These are phyloP conservation scores for Gnatocerus cornutus DNA, from an alignment of 2,888 invertebrate genomes.

Conservation along the genomic window DNA sequence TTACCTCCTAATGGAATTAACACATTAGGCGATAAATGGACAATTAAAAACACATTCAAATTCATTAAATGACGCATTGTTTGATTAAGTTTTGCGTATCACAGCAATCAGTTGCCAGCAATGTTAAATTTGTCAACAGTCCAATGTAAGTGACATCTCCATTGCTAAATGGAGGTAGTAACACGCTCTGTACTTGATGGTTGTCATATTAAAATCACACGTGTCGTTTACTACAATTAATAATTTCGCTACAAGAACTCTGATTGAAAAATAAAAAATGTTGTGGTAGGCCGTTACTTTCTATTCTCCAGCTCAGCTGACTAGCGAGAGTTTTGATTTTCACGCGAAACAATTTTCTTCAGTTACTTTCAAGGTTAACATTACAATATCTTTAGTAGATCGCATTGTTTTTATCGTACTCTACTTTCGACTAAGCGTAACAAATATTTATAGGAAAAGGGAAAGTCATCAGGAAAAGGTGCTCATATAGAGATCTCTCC, in stretches of 20 bases:
- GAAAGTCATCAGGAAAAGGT: conserved; percentile 31
- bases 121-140: conserved; percentile 4
- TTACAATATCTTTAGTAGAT: conserved; percentile 34
- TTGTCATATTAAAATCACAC: conserved; percentile 12
- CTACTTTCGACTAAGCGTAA: conserved; percentile 40
- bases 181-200: conserved; percentile 18
- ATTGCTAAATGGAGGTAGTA: conserved; percentile 12
- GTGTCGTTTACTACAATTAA: too few species aligned
- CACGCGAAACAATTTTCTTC: conserved; percentile 41
- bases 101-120: conserved; percentile 9
- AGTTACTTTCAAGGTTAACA: conserved; percentile 47
- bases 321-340: conserved; percentile 44
- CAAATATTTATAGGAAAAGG: conserved; percentile 43
- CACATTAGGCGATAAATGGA: background rate
- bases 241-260: too few species aligned
- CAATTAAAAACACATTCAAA: conserved; percentile 4
- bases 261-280: too few species aligned
- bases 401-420: conserved; percentile 28
- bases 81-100: background rate
- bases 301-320: conserved; percentile 45
- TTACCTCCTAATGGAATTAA: conserved; percentile 6
- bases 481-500: background rate
- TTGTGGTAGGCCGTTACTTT: conserved; percentile 47
- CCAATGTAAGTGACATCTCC: conserved; percentile 28
- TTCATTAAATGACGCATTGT: conserved; percentile 13